These are phyloP conservation scores for Trematocara marginatum DNA, from an alignment of 2,113 vertebrate species.

Conservation along the genomic window DNA sequence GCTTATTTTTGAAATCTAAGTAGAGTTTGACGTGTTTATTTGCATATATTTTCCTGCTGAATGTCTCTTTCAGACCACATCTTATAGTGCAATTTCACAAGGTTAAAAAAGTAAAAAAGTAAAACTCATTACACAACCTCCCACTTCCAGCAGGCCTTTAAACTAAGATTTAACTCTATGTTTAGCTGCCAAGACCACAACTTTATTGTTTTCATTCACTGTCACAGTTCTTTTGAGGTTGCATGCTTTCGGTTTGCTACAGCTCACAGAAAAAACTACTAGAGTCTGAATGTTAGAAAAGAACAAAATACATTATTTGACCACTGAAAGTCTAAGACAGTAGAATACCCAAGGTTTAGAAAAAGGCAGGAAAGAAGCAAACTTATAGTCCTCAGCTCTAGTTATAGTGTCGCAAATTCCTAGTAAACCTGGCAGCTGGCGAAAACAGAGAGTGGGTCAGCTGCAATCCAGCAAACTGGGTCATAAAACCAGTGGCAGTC, in stretches of 20 bases:
- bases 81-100: background rate
- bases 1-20: background rate
- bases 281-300: background rate
- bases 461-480: background rate
- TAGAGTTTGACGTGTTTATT: background rate
- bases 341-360: background rate
- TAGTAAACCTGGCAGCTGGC: conserved; percentile 6
- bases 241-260: accelerated
- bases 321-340: background rate
- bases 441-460: conserved; percentile 1
- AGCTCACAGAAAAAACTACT: background rate
- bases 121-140: background rate
- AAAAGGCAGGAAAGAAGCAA: background rate
- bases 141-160: background rate
- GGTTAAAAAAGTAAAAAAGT: background rate
- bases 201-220: background rate
- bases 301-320: background rate
- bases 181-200: background rate
- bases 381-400: background rate
- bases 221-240: background rate
- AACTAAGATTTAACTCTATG: accelerated
- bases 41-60: background rate
- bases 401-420: background rate
- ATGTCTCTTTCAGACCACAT: background rate
- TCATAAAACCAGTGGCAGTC: conserved; percentile 21